A percentile compares a stretch with the other conserved stretches of the same genome.
Evolutionary conservation across 1,140 invertebrate species (phyloP).

Genomic region (Caenorhabditis tropicalis): DNA sequence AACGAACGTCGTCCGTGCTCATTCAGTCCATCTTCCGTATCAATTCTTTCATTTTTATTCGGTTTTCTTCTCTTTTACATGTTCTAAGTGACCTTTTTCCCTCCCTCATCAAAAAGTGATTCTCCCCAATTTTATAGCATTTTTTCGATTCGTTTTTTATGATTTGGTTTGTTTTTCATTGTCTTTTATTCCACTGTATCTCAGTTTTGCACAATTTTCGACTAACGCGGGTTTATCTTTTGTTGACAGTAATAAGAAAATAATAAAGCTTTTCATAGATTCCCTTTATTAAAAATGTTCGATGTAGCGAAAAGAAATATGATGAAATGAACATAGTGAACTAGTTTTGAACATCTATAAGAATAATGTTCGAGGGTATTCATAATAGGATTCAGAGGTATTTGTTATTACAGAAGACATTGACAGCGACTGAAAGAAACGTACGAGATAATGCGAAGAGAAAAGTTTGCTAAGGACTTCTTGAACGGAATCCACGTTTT

Average conservation of each 20-base stretch:
- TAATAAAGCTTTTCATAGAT: constrained; percentile 28
- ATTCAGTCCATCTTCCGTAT: not conserved
- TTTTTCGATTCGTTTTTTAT: not conserved
- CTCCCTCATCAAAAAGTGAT: constrained; percentile 14
- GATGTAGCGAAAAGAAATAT: too few relatives aligned
- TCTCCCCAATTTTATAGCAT: not conserved
- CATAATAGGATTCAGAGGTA: too few relatives aligned
- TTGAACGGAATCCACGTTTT: not conserved
- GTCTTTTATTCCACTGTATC: constrained; percentile 27
- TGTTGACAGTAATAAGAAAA: constrained; percentile 5
- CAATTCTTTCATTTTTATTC: constrained; percentile 1
- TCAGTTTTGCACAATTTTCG: constrained; percentile 32
- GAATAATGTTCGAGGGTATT: too few relatives aligned
- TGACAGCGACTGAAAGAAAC: not conserved
- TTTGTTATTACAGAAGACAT: too few relatives aligned
- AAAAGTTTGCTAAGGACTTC: not conserved
- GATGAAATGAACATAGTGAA: too few relatives aligned
- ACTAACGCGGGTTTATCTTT: not conserved
- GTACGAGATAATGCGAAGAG: not conserved
- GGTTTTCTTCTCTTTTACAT: constrained; percentile 22
- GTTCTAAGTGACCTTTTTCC: constrained; percentile 28
- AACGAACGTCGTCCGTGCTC: constrained; percentile 26
- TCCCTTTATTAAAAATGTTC: not conserved
- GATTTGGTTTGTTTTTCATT: not conserved
- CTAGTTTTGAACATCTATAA: too few relatives aligned